A percentile compares a stretch with the other conserved stretches of the same genome.
phyloP scores from a whole-genome alignment of 2,797 vertebrate genomes.

The Sus cebifrons region DNA sequence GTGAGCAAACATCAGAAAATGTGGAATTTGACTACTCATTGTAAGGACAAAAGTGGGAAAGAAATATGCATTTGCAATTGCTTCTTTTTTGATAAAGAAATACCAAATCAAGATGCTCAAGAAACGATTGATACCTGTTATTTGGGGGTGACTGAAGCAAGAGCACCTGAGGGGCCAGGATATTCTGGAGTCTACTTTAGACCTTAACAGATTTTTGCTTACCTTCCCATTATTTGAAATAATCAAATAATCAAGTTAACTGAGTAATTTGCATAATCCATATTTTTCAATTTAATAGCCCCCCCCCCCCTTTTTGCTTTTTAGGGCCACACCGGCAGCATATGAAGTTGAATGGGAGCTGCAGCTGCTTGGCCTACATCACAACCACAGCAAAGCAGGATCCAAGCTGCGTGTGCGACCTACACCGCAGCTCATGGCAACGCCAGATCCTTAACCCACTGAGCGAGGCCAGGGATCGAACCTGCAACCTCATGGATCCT shows the following conservation, averaged over 20 bases:
- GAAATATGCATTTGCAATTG: neutral
- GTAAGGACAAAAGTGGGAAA: neutral
- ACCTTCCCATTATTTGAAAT: neutral
- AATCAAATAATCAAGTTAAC: too few relatives aligned
- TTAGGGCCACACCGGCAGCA: too few relatives aligned
- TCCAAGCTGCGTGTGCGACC: too few relatives aligned
- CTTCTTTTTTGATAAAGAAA: conserved; percentile 10
- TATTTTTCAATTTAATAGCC: neutral
- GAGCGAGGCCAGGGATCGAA: too few relatives aligned
- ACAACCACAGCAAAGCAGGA: too few relatives aligned
- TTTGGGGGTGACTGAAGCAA: neutral
- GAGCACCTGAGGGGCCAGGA: neutral
- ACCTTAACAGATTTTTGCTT: neutral
- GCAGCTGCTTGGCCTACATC: too few relatives aligned
- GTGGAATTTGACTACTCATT: neutral
- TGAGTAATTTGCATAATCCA: neutral
- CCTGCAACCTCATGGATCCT: too few relatives aligned
- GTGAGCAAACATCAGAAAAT: neutral
- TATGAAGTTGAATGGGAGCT: too few relatives aligned
- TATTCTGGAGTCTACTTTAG: neutral
- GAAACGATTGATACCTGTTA: neutral
- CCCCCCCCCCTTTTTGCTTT: neutral
- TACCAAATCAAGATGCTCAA: neutral
- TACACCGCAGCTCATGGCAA: too few relatives aligned
- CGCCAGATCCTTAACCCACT: too few relatives aligned